Evolutionary conservation across 37 sponge, comb jelly and placozoan species (phyloP).

Genomic region (Ephydatia muelleri): DNA sequence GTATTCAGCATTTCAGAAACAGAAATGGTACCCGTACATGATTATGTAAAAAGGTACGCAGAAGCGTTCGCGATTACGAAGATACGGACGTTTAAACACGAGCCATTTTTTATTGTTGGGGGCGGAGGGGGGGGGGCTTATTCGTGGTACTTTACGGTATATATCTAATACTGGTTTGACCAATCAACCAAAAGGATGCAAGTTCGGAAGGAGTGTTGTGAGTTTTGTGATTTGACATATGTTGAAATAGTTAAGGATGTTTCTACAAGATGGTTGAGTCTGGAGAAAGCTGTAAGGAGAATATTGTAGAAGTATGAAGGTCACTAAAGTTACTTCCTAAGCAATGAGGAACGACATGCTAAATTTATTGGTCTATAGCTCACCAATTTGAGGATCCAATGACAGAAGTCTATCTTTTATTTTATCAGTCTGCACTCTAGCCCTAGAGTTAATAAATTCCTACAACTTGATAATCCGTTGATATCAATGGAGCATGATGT

Average conservation of each 20-base stretch:
- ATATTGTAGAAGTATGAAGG: constrained; percentile 3
- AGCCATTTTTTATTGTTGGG: too few species aligned
- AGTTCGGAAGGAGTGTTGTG: constrained; percentile 30
- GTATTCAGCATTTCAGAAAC: too few species aligned
- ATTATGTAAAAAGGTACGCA: too few species aligned
- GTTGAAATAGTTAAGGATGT: constrained; percentile 40
- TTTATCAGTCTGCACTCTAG: constrained; percentile 25
- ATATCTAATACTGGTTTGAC: constrained; percentile 66
- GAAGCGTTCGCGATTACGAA: too few species aligned
- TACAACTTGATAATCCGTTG: constrained; percentile 25
- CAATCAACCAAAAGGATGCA: constrained; percentile 37
- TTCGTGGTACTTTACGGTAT: too few species aligned
- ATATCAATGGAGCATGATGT: too few species aligned
- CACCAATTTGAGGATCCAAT: constrained; percentile 19
- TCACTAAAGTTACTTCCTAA: constrained; percentile 10
- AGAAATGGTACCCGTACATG: too few species aligned
- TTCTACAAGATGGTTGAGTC: too few species aligned
- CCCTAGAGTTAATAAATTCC: constrained; percentile 18
- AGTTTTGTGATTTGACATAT: constrained; percentile 53
- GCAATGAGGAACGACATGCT: constrained; percentile 3
- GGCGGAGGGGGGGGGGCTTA: too few species aligned
- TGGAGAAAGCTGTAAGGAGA: constrained; percentile 21
- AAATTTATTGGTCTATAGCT: constrained; percentile 2
- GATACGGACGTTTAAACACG: too few species aligned
- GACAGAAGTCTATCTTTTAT: constrained; percentile 34